A percentile compares a stretch with the other conserved stretches of the same genome.
These are phyloP conservation scores for Chloropsis hardwickii DNA, from an alignment of 2,113 vertebrate genomes.

Conservation along the genomic window DNA sequence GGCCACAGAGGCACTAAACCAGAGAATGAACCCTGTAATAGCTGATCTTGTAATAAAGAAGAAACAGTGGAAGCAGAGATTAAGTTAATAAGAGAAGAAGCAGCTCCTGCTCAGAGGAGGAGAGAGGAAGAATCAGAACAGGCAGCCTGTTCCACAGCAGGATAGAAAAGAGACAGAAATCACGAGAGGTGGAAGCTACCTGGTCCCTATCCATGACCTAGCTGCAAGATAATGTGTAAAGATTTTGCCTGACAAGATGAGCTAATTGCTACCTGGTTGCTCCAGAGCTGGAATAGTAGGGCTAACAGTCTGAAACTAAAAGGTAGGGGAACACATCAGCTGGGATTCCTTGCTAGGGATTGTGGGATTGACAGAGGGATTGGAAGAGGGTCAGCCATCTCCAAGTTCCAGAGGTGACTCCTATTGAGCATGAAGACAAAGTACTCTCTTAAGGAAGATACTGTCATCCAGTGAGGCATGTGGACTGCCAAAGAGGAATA, in stretches of 20 bases:
- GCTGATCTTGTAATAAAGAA: not conserved
- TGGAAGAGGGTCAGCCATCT: not conserved
- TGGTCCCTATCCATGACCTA: not conserved
- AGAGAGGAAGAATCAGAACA: not conserved
- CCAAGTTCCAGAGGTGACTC: not conserved
- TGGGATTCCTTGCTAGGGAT: not conserved
- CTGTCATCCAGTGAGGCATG: not conserved
- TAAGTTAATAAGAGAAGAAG: not conserved
- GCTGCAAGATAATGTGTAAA: not conserved
- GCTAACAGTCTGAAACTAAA: not conserved
- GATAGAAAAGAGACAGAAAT: not conserved
- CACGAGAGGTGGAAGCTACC: fast-evolving
- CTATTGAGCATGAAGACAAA: not conserved
- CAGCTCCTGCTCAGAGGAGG: not conserved
- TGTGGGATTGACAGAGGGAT: not conserved
- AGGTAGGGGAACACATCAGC: not conserved
- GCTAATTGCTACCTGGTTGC: not conserved
- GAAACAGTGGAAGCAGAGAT: not conserved
- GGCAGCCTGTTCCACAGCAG: not conserved
- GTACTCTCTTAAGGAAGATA: not conserved
- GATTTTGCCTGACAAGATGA: not conserved
- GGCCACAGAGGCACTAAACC: not conserved
- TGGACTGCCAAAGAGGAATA: not conserved
- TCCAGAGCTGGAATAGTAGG: not conserved
- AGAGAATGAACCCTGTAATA: not conserved